Evolutionary conservation across 1,140 invertebrate species (phyloP).

Genomic region (Aphidius gifuensis): DNA sequence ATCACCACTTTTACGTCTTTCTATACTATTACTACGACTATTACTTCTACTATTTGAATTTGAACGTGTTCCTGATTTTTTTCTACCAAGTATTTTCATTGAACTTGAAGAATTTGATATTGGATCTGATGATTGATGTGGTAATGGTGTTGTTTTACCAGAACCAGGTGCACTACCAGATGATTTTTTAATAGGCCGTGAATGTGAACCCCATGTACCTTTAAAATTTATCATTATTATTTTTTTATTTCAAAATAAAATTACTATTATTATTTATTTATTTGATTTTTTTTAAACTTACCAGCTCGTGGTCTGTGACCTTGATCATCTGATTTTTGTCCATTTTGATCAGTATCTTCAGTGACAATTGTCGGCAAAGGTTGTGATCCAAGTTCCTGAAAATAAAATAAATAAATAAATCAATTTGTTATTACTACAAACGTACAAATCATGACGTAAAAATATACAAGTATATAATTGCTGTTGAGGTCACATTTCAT

Average conservation of each 20-base stretch:
- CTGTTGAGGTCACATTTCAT: neutral
- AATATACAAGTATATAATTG: neutral
- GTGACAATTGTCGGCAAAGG: conserved; percentile 59
- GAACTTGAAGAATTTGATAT: conserved; percentile 42
- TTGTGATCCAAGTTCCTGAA: conserved; percentile 64
- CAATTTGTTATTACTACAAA: neutral
- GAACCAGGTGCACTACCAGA: conserved; percentile 44
- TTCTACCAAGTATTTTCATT: conserved; percentile 35
- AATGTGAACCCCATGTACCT: conserved; percentile 65
- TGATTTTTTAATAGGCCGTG: conserved; percentile 45
- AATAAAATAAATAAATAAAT: conserved; percentile 31
- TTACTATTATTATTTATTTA: neutral
- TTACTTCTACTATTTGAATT: conserved; percentile 56
- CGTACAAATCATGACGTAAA: too few species aligned
- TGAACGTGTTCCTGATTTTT: conserved; percentile 48
- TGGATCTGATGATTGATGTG: conserved; percentile 34
- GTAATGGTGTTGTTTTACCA: conserved; percentile 45
- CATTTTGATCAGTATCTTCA: conserved; percentile 49
- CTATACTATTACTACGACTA: conserved; percentile 61
- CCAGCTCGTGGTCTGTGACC: conserved; percentile 48
- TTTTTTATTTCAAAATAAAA: conserved; percentile 7
- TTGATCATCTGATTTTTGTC: conserved; percentile 42
- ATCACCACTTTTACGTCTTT: conserved; percentile 61
- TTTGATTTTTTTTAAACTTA: too few species aligned
- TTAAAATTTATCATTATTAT: conserved; percentile 28